Evolutionary conservation across 2,797 vertebrate genomes (phyloP), one percentile per base, ranked within the genome.

Genomic region (Hapalemur alaotrensis): DNA sequence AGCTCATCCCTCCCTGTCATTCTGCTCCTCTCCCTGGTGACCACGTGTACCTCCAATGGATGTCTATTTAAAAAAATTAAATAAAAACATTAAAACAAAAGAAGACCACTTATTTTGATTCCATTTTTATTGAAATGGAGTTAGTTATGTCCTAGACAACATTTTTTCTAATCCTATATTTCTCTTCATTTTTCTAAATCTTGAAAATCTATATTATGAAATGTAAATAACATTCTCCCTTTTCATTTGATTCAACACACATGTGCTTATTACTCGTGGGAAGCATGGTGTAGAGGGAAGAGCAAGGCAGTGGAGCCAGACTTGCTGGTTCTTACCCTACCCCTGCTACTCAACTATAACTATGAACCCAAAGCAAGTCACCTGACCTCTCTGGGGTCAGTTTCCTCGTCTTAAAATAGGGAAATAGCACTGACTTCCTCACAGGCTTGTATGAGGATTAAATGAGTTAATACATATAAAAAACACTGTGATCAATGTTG

Each of bases 71-170:
- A 67, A 22, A 30, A 17, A 54, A 23, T n/a, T n/a, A 57, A n/a
- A 20, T 50, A 89, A 61, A 17, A 54, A 28, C 20, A 89, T 32
- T 32, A 59, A 20, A 61, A 32, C 43, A 89, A 61, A 17, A 63
- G 15, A 15, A 63, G 2, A 32, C 52, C 10, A 48, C 32, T 91
- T 79, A 75, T 43, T 96, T 93, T 82, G 59, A 93, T 78, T 89
- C 46, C 75, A 59, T 28, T 88, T 91, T 83, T 86, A 86, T 11
- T 82, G 35, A 72, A 86, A 92, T 20, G 89, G 69, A 89, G 85
- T 89, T 92, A 93, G 65, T 72, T 86, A 54, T 41, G 54, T 59
- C 15, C 32, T 54, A 48, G 8, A 23, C 14, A 89, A 65, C 30
- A 48, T 50, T 41, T 48, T 69, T 30, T n/a, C 72, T 69, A 75